A percentile compares a stretch with the other conserved stretches of the same genome.
Evolutionary conservation across 2,888 invertebrate genomes (phyloP).

Genomic region (Halictus quadricinctus): DNA sequence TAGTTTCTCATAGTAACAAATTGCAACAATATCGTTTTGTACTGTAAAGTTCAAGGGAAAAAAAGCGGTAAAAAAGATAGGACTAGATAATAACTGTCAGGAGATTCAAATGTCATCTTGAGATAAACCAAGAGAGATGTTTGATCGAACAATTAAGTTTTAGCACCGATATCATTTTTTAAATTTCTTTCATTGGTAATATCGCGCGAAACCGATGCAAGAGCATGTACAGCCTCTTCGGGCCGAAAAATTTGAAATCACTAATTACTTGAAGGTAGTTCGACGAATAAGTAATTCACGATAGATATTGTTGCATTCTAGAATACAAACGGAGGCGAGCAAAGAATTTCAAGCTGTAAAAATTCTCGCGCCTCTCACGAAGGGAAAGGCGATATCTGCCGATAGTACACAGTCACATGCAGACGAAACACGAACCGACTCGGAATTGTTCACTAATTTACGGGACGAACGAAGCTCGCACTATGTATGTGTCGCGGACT

Average conservation of each 20-base stretch:
- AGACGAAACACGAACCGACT: constrained; percentile 17
- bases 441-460: constrained; percentile 20
- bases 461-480: background rate
- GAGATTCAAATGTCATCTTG: background rate
- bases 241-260: background rate
- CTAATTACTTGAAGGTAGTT: background rate
- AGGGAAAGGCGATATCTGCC: constrained; percentile 15
- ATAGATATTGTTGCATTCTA: background rate
- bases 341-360: background rate
- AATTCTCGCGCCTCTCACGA: constrained; percentile 9
- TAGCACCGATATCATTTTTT: background rate
- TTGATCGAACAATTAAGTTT: background rate
- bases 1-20: background rate
- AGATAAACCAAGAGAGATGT: background rate
- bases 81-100: background rate
- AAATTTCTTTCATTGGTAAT: constrained; percentile 7
- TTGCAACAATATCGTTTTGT: background rate
- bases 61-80: background rate
- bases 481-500: background rate
- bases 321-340: background rate
- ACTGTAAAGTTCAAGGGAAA: background rate
- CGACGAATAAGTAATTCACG: background rate
- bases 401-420: constrained; percentile 28
- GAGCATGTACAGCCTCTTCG: background rate
- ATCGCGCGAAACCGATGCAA: background rate